Evolutionary conservation across 2,888 invertebrate species (phyloP), one percentile per base, ranked within the genome.

Genomic region (Blastobasis adustella): DNA sequence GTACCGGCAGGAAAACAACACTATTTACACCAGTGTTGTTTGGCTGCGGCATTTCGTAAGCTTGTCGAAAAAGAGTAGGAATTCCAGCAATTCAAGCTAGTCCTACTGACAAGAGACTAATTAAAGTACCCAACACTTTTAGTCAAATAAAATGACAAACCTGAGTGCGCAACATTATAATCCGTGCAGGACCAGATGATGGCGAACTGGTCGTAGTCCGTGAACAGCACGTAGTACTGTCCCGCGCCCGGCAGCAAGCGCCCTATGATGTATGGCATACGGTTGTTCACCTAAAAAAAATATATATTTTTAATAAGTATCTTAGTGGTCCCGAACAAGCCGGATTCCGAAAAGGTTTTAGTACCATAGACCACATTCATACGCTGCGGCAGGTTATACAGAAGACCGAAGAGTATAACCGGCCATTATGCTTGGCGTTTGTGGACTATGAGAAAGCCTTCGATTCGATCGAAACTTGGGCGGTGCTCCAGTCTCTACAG

Each of bases 131-230:
- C 9, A 40, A 8, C 40, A 2, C 40, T 8, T 40, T 40, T 40
- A 9, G 40, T 40, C 40, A 40, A 6, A 40, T 40, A 40, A 6
- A 40, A 40, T 40, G 40, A 45, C 56, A 62, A 69, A 92, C 93
- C 93, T 70, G 91, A 84, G 69, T 92, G 90, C 51, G 91, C 87
- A 47, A 93, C 63, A 49, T 91, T 91, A 57, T 92, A 85, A 73
- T 91, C 92, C 23, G 92, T 90, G 66, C 94, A 94, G 4, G 93
- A 93, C 92, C 93, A 94, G 47, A 94, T 68, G 56, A 94, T 89
- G 42, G 93, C 93, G 76, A 92, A 94, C 66, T 90, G 90, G 0
- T 90, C 89, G 75, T 94, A 94, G 76, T 94, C 94, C 0, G 94
- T 93, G 67, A 91, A 91, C 37, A 94, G 86, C 46, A 94, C 86